Conservation (phyloP, 2,888 invertebrate genomes). For the Drosophila quinaria region DNA sequence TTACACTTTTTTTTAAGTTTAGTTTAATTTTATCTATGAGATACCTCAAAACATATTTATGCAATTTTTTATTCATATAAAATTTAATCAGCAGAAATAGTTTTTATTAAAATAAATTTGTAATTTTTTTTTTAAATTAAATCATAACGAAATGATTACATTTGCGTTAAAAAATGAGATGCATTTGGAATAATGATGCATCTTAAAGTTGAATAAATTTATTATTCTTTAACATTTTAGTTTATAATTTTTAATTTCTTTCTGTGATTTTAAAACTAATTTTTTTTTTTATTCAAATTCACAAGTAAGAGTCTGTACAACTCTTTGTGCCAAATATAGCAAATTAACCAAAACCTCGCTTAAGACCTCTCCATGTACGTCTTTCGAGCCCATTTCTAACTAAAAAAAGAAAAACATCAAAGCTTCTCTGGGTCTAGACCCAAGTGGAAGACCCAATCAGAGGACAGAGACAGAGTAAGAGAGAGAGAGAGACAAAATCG, state of each 20-base stretch:
- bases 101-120: no score
- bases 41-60: no score
- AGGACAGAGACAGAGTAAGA: no score
- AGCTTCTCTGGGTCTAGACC: conserved; percentile 11
- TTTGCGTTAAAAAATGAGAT: neutral
- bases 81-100: no score
- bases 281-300: neutral
- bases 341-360: neutral
- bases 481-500: neutral
- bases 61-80: no score
- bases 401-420: conserved; percentile 37
- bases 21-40: no score
- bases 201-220: no score
- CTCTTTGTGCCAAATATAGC: neutral
- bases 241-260: neutral
- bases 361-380: neutral
- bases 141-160: neutral
- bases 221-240: no score
- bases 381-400: neutral
- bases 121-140: no score
- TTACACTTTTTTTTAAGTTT: no score
- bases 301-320: neutral
- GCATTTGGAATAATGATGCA: no score
- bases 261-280: neutral
- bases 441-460: conserved; percentile 17